A percentile compares a stretch with the other conserved stretches of the same genome.
These are phyloP conservation scores for Nephrotoma guestfalica DNA, from an alignment of 2,888 invertebrate genomes.

Conservation along the genomic window DNA sequence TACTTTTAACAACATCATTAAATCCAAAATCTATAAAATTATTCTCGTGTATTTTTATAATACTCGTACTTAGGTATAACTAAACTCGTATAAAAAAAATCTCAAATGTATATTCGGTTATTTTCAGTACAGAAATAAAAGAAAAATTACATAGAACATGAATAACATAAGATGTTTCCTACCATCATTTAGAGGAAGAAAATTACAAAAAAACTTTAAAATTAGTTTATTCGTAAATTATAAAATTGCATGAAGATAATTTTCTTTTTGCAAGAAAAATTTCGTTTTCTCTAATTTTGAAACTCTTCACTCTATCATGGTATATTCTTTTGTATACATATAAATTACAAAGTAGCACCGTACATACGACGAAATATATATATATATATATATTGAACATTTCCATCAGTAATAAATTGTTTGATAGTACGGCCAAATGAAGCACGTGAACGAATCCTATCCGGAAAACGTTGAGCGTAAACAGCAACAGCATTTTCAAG, in stretches of 20 bases:
- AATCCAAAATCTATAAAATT: not conserved
- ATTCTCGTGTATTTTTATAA: not conserved
- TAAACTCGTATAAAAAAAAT: not conserved
- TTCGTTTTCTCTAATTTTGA: not conserved
- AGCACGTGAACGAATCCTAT: no score
- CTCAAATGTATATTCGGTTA: not conserved
- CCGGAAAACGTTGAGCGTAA: no score
- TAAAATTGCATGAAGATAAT: not conserved
- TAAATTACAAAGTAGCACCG: not conserved
- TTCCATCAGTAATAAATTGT: no score
- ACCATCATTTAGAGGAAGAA: not conserved
- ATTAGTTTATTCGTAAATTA: not conserved
- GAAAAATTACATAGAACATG: not conserved
- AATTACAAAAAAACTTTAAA: not conserved
- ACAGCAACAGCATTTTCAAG: no score
- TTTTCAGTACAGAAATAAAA: not conserved
- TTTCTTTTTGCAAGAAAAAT: not conserved
- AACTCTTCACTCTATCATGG: not conserved
- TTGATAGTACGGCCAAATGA: no score
- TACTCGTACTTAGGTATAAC: not conserved
- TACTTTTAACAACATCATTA: not conserved
- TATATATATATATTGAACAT: no score
- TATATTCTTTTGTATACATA: not conserved
- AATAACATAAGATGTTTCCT: not conserved
- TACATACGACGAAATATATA: not conserved